phyloP scores from a whole-genome alignment of 2,797 vertebrate genomes.

The Ctenosaura bakeri region DNA sequence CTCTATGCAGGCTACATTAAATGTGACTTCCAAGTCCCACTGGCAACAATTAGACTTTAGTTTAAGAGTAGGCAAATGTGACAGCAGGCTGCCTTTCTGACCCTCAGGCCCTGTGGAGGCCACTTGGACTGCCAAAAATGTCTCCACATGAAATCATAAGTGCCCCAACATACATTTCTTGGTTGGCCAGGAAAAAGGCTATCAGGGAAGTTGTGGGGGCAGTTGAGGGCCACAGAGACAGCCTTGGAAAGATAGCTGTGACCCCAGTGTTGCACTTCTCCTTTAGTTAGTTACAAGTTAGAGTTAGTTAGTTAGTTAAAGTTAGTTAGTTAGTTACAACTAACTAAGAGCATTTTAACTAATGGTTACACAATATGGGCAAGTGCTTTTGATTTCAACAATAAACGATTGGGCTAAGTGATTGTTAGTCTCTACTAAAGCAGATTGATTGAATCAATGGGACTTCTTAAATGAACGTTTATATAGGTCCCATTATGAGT shows the following conservation, averaged over 20 bases:
- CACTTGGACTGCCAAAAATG: too few relatives aligned
- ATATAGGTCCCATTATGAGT: not conserved
- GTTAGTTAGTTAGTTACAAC: not conserved
- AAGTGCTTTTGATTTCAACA: not conserved
- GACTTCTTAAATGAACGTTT: not conserved
- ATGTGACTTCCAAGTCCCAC: not conserved
- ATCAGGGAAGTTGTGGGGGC: too few relatives aligned
- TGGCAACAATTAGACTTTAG: not conserved
- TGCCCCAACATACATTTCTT: too few relatives aligned
- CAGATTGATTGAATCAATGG: not conserved
- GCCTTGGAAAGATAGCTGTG: too few relatives aligned
- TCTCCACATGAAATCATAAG: too few relatives aligned
- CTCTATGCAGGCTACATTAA: too few relatives aligned
- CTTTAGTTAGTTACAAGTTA: not conserved
- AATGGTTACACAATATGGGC: not conserved
- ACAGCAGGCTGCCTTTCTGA: too few relatives aligned
- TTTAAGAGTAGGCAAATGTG: not conserved
- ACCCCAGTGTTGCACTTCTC: too few relatives aligned
- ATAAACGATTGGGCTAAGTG: conserved; percentile 13
- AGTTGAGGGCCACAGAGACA: too few relatives aligned
- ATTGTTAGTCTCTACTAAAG: not conserved
- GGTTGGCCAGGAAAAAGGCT: too few relatives aligned
- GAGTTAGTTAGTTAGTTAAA: too few relatives aligned
- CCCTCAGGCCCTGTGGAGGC: too few relatives aligned
- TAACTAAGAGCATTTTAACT: not conserved